phyloP scores from a whole-genome alignment of 1,140 invertebrate genomes.

The Chelonus insularis region DNA sequence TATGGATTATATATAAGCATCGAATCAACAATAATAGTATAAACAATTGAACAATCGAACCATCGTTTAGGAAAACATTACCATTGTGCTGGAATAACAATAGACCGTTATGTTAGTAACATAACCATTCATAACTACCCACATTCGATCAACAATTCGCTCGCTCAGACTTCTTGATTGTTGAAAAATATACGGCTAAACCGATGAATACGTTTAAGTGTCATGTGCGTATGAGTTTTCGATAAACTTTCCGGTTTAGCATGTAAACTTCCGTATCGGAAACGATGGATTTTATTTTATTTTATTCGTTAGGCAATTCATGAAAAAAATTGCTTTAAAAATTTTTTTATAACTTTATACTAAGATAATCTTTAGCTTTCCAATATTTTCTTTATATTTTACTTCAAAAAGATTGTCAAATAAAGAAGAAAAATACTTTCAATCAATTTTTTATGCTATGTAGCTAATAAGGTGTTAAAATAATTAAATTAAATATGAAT shows the following conservation, averaged over 20 bases:
- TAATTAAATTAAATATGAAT: no score
- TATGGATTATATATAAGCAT: no score
- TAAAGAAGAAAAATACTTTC: no score
- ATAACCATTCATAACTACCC: slow-evolving; percentile 33
- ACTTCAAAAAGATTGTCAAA: no score
- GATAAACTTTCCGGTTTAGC: not conserved
- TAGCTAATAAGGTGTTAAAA: no score
- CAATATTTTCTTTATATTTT: no score
- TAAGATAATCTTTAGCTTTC: no score
- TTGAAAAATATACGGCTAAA: slow-evolving; percentile 46
- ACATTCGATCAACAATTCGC: slow-evolving; percentile 42
- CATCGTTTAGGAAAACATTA: slow-evolving; percentile 43
- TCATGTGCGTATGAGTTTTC: not conserved
- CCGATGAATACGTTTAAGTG: slow-evolving; percentile 12
- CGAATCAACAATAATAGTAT: slow-evolving; percentile 2
- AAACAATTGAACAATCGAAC: slow-evolving; percentile 46
- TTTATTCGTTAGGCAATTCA: not conserved
- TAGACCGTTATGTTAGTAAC: slow-evolving; percentile 44
- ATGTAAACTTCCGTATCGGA: not conserved
- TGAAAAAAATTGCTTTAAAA: no score
- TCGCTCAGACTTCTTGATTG: slow-evolving; percentile 29
- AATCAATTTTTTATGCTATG: no score
- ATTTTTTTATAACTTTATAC: no score
- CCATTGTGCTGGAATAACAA: slow-evolving; percentile 50
- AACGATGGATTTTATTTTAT: not conserved